A percentile compares a stretch with the other conserved stretches of the same genome.
phyloP scores from a whole-genome alignment of 2,113 vertebrate species.

The Heterochromis multidens region DNA sequence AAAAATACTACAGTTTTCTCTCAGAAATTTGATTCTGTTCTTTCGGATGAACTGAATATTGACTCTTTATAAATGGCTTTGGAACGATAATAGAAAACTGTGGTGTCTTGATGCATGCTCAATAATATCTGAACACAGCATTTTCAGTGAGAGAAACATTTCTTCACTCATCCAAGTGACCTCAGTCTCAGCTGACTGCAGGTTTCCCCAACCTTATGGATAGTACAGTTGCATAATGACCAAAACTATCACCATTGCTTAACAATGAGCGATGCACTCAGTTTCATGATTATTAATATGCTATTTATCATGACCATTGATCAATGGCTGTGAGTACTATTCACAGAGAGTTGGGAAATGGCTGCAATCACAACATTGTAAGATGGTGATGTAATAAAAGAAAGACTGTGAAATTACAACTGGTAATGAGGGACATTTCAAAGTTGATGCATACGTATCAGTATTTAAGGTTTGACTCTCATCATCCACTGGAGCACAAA shows the following conservation, averaged over 20 bases:
- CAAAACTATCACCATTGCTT: no score
- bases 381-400: no score
- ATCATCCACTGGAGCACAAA: no score
- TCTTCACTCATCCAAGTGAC: not conserved
- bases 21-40: not conserved
- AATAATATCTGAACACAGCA: no score
- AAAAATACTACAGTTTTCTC: not conserved
- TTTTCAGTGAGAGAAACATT: not conserved
- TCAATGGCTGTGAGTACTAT: not conserved
- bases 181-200: not conserved
- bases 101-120: no score
- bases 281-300: not conserved
- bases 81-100: no score
- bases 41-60: not conserved
- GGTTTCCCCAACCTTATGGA: not conserved
- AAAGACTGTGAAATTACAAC: no score
- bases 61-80: not conserved
- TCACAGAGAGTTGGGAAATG: no score
- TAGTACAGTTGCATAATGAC: not conserved
- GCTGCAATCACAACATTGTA: no score
- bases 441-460: no score
- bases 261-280: not conserved
- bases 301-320: not conserved
- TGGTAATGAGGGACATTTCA: no score
- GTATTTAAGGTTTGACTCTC: no score